Evolutionary conservation across 2,797 vertebrate species (phyloP), one percentile per base, ranked within the genome.

Genomic region (Florisuga fusca): DNA sequence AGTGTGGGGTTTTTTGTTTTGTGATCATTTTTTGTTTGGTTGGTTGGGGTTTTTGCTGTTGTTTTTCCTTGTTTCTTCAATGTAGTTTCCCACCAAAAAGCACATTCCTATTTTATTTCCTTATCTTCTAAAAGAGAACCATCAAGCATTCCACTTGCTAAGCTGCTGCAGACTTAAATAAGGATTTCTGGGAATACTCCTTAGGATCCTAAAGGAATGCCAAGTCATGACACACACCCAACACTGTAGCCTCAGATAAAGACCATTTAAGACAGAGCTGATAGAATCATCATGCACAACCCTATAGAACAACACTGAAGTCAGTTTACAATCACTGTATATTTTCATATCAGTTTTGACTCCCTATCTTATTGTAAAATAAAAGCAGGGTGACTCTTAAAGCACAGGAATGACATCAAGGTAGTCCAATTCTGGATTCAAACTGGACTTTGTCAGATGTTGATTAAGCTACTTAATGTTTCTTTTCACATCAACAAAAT

Each of bases 1-100:
- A 63, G 2, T 1, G 8, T 63, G 0, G 9, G 0, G 7, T 12
- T 68, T 54, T 61, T 25, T 1, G 8, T 4, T 73, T 57, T 21
- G 3, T 23, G 38, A 41, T 41, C 38, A 41, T 41, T 41, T 41
- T 41, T 41, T 41, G 13, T 14, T 41, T 41, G 38, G 38, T 41
- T 41, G 38, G 38, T 41, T 41, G 38, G 38, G 38, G 12, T 7
- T 5, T 25, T n/a, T 7, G 17, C n/a, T 48, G 46, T 72, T 36
- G 9, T 43, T 48, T 55, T 54, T 21, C 12, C 16, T 11, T 51
- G 26, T 9, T 4, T 5, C 1, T 2, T 0, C 0, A 16, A 15
- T 18, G 3, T 31, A 59, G 9, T 68, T 82, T 48, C 21, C 48
- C 48, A 48, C 88, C 7, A 63, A 41, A 61, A 72, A 25, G 1